phyloP scores from a whole-genome alignment of 1,140 invertebrate species.

The Bombus impatiens region DNA sequence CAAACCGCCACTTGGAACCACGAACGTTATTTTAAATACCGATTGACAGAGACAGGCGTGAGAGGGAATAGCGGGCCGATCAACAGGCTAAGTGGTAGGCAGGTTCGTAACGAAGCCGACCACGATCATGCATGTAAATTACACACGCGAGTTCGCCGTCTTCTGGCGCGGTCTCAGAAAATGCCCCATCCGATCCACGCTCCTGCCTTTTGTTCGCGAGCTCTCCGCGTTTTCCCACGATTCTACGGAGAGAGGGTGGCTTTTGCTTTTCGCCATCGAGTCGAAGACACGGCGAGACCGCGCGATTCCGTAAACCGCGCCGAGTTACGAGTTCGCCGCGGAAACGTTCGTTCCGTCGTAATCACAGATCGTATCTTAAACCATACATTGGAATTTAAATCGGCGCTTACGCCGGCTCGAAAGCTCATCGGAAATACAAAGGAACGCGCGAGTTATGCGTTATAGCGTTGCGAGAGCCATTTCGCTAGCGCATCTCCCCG shows the following conservation, averaged over 20 bases:
- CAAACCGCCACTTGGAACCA: not conserved
- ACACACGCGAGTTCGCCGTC: not conserved
- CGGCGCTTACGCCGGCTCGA: not conserved
- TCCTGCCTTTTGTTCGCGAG: conserved; percentile 9
- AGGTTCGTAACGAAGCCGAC: conserved; percentile 55
- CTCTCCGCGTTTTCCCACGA: not conserved
- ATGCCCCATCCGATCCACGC: conserved; percentile 19
- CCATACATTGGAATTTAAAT: not conserved
- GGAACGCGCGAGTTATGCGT: not conserved
- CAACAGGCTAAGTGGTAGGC: conserved; percentile 49
- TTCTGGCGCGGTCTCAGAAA: not conserved
- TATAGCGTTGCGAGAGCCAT: conserved; percentile 1
- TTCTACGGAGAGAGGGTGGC: too few species aligned
- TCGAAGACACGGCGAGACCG: not conserved
- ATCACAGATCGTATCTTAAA: not conserved
- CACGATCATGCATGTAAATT: conserved; percentile 65
- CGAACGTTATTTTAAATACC: conserved; percentile 47
- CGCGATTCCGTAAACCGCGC: not conserved
- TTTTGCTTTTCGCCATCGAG: not conserved
- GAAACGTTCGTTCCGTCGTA: not conserved
- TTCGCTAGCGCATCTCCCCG: conserved; percentile 2
- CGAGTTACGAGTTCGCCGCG: too few species aligned
- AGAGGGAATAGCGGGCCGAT: conserved; percentile 54
- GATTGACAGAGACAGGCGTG: conserved; percentile 48
- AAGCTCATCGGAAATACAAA: not conserved